A percentile compares a stretch with the other conserved stretches of the same genome.
Conservation (phyloP, 64 coral and sea anemone genomes). For the Hydrozoanthus tunicans region DNA sequence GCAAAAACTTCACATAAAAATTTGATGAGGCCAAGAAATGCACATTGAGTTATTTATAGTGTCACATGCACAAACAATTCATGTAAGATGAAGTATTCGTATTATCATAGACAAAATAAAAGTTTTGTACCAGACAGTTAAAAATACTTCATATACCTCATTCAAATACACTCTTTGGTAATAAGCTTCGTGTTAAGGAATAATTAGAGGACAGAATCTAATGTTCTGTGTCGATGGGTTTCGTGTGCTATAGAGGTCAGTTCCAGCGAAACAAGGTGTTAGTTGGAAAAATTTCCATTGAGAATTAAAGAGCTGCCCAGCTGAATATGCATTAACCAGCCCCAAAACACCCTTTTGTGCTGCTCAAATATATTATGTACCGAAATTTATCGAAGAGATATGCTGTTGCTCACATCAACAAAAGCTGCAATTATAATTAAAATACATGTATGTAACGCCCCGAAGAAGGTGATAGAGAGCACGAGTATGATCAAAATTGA, state of each 20-base stretch:
- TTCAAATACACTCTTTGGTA: constrained; percentile 17
- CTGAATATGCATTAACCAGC: neutral
- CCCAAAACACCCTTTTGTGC: neutral
- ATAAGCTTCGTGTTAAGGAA: neutral
- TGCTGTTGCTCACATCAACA: neutral
- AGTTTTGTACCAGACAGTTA: neutral
- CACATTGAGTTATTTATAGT: constrained; percentile 1
- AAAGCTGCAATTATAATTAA: neutral
- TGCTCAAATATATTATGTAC: neutral
- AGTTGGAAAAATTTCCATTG: neutral
- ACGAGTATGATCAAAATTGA: neutral
- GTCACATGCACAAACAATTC: too few relatives aligned
- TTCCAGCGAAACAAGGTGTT: neutral
- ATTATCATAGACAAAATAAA: constrained; percentile 33
- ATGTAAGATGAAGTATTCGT: neutral
- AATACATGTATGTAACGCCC: neutral
- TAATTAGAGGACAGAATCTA: neutral
- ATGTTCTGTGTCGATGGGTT: neutral
- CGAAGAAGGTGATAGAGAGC: neutral
- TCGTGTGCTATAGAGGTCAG: neutral
- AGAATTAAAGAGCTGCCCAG: neutral
- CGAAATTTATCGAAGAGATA: constrained; percentile 4
- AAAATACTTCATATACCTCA: neutral
- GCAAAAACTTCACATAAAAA: neutral
- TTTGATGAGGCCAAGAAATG: neutral